Evolutionary conservation across 1,140 invertebrate genomes (phyloP).

Genomic region (Tribolium madens): DNA sequence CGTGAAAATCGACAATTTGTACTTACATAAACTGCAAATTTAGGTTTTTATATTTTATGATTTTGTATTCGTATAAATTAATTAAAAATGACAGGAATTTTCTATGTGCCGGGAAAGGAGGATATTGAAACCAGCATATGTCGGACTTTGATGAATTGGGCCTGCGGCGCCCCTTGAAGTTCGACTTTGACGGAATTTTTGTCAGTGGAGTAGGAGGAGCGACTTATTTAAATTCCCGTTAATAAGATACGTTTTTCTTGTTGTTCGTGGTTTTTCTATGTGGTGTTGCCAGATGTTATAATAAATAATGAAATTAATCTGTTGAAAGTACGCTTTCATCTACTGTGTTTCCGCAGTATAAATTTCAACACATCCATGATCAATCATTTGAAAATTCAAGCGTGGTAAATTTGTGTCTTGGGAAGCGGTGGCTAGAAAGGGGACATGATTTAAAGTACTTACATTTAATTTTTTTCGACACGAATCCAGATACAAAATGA

Average conservation of each 20-base stretch:
- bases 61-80: too few species aligned
- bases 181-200: constrained; percentile 29
- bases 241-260: constrained; percentile 39
- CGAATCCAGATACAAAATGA: too few species aligned
- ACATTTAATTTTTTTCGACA: too few species aligned
- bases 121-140: constrained; percentile 24
- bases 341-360: neutral
- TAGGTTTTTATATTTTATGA: neutral
- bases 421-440: too few species aligned
- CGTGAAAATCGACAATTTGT: constrained; percentile 8
- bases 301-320: constrained; percentile 35
- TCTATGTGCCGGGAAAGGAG: neutral
- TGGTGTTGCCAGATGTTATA: constrained; percentile 11
- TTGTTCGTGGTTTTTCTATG: constrained; percentile 24
- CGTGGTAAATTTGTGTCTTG: neutral
- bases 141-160: constrained; percentile 40
- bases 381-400: neutral
- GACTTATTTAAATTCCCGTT: constrained; percentile 46
- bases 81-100: too few species aligned
- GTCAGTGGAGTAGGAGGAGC: constrained; percentile 29
- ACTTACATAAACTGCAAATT: neutral
- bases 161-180: constrained; percentile 43
- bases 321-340: constrained; percentile 35
- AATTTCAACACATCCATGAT: constrained; percentile 6
- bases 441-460: too few species aligned